These are phyloP conservation scores for Rhopilema esculentum DNA, from an alignment of 30 jellyfish, hydroid and myxozoan species.

Conservation along the genomic window DNA sequence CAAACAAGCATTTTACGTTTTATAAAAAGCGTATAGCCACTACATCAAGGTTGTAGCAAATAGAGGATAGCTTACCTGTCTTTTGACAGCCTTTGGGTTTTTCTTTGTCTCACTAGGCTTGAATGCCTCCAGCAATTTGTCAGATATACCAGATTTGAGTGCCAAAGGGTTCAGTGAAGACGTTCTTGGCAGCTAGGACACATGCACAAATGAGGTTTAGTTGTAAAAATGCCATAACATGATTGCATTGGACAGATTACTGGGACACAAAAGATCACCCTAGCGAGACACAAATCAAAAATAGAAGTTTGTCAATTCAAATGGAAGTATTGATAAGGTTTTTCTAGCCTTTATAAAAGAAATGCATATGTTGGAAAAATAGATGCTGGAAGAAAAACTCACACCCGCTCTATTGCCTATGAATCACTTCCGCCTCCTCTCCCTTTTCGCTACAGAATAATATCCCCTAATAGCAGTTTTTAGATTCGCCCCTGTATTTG, in stretches of 20 bases:
- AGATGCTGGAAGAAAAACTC: no score
- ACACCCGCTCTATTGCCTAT: no score
- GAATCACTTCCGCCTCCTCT: no score
- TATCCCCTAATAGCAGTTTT: no score
- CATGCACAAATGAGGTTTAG: background rate
- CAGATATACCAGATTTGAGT: slow-evolving; percentile 3
- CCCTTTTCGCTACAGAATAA: no score
- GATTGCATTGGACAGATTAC: background rate
- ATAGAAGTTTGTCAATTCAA: no score
- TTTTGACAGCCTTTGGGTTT: background rate
- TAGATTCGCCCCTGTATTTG: no score
- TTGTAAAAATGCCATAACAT: background rate
- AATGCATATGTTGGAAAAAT: no score
- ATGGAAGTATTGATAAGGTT: no score
- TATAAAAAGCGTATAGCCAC: background rate
- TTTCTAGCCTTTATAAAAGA: no score
- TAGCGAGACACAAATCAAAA: no score
- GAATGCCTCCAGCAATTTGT: background rate
- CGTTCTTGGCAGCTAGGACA: background rate
- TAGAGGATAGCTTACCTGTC: background rate
- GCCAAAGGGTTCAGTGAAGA: background rate
- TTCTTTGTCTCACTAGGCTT: background rate
- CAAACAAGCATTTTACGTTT: no score
- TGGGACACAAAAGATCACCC: background rate
- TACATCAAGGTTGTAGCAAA: background rate